phyloP scores from a whole-genome alignment of 2,888 invertebrate genomes.

The Emesis furor region DNA sequence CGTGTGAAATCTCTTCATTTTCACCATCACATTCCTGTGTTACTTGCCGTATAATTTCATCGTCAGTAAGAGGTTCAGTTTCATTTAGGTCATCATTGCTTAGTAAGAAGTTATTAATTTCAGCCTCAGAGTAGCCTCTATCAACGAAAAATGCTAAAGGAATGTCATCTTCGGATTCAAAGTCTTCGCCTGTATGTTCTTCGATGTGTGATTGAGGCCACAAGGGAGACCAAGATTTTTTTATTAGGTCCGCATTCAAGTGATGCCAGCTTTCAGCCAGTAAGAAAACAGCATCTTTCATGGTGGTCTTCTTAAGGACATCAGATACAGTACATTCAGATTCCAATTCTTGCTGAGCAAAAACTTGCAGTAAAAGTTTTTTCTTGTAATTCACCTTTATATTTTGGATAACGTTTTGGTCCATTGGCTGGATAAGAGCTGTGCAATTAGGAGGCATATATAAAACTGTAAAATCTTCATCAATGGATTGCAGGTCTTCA shows the following conservation, averaged over 20 bases:
- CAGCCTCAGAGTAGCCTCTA: conserved; percentile 20
- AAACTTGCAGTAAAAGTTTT: conserved; percentile 31
- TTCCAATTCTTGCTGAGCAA: conserved; percentile 26
- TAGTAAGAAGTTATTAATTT: conserved; percentile 25
- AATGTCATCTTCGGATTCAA: conserved; percentile 31
- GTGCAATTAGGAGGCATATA: conserved; percentile 69
- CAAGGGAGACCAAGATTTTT: conserved; percentile 41
- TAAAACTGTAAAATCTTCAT: conserved; percentile 62
- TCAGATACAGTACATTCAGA: conserved; percentile 26
- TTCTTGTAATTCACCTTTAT: conserved; percentile 68
- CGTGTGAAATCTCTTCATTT: conserved; percentile 21
- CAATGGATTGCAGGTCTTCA: conserved; percentile 63
- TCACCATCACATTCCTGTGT: conserved; percentile 24
- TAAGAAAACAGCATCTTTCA: conserved; percentile 30
- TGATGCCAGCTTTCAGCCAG: conserved; percentile 29
- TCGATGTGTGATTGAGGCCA: conserved; percentile 35
- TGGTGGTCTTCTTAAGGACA: conserved; percentile 23
- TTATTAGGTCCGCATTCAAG: conserved; percentile 35
- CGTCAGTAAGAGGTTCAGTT: conserved; percentile 34
- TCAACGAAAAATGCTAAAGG: conserved; percentile 23
- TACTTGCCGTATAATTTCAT: conserved; percentile 38
- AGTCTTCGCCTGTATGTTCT: conserved; percentile 35
- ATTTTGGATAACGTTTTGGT: conserved; percentile 72
- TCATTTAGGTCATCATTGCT: conserved; percentile 30
- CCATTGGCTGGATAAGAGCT: conserved; percentile 70